These are phyloP conservation scores for Chelon labrosus DNA, from an alignment of 2,797 vertebrate genomes.

Conservation along the genomic window DNA sequence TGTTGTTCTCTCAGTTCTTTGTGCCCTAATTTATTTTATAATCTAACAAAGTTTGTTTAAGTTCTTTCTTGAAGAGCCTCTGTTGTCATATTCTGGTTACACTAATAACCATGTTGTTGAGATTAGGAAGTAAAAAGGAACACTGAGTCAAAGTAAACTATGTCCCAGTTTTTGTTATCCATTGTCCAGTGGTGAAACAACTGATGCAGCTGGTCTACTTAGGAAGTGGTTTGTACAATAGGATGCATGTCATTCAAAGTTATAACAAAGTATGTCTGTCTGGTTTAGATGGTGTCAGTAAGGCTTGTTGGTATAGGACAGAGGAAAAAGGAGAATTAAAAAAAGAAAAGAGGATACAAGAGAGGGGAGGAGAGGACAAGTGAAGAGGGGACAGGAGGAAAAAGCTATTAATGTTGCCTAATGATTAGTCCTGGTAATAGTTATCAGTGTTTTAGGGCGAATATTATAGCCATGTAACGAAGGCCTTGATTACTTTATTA, in stretches of 20 bases:
- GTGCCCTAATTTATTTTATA: no score
- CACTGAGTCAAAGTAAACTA: no score
- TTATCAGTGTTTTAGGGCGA: constrained; percentile 87
- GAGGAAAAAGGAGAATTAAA: background rate
- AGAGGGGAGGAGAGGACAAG: constrained; percentile 14
- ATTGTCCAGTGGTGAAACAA: no score
- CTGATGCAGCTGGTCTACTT: no score
- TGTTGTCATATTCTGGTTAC: no score
- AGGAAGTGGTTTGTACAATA: background rate
- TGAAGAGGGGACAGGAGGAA: constrained; percentile 44
- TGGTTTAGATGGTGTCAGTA: background rate
- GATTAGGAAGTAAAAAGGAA: background rate
- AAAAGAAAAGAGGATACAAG: background rate
- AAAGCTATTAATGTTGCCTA: constrained; percentile 81
- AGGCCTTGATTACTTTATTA: constrained; percentile 88
- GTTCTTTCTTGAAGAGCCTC: no score
- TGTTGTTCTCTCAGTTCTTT: no score
- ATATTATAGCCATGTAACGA: constrained; percentile 87
- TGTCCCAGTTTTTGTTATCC: no score
- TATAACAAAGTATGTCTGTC: background rate
- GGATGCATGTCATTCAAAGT: background rate
- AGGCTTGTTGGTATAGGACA: constrained; percentile 1
- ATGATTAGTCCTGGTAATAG: constrained; percentile 84
- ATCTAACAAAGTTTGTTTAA: no score
- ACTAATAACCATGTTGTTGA: background rate